phyloP scores from a whole-genome alignment of 30 jellyfish, hydroid and myxozoan species.

The Hydra vulgaris region DNA sequence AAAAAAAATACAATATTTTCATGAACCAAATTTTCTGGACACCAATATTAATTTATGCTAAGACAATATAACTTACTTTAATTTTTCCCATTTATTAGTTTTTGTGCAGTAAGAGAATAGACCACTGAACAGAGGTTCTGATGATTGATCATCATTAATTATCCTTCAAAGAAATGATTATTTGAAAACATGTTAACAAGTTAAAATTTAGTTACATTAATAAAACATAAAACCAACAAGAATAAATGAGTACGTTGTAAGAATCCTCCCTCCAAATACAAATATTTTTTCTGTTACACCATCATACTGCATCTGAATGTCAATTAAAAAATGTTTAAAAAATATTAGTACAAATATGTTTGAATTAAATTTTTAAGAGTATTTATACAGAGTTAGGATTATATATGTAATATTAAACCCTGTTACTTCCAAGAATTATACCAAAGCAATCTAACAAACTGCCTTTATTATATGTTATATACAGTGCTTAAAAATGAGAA shows the following conservation, averaged over 20 bases:
- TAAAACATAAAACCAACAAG: background rate
- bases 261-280: slow-evolving; percentile 86
- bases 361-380: too few relatives aligned
- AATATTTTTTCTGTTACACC: slow-evolving; percentile 49
- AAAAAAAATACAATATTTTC: too few relatives aligned
- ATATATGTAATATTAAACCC: too few relatives aligned
- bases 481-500: too few relatives aligned
- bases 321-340: too few relatives aligned
- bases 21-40: too few relatives aligned
- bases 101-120: slow-evolving; percentile 48
- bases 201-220: background rate
- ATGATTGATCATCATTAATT: slow-evolving; percentile 46
- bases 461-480: too few relatives aligned
- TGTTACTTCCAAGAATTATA: too few relatives aligned
- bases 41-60: too few relatives aligned
- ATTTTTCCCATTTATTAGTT: slow-evolving; percentile 48
- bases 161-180: slow-evolving; percentile 15
- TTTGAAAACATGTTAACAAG: background rate
- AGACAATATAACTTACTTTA: slow-evolving; percentile 54
- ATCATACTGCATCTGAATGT: slow-evolving; percentile 63
- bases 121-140: slow-evolving; percentile 72
- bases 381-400: too few relatives aligned
- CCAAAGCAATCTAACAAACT: too few relatives aligned
- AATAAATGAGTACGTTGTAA: slow-evolving; percentile 46
- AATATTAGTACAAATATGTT: too few relatives aligned